These are phyloP conservation scores for Loxodonta africana DNA, from an alignment of 2,113 vertebrate genomes.

Conservation along the genomic window DNA sequence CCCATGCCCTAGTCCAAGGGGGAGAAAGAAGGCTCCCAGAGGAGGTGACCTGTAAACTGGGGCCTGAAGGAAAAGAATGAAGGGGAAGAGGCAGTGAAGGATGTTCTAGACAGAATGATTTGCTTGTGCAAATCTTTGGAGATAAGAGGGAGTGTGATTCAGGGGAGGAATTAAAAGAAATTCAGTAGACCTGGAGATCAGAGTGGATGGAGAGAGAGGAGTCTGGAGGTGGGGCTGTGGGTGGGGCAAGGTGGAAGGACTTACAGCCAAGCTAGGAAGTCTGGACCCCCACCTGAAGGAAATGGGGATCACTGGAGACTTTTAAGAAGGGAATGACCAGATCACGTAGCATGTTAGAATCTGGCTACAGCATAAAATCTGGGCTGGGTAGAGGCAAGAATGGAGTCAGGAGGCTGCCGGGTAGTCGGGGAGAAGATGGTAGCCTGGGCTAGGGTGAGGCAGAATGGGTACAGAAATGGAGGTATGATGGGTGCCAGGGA, in stretches of 20 bases:
- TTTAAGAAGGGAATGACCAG: background rate
- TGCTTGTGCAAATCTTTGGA: constrained; percentile 1
- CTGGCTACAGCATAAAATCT: background rate
- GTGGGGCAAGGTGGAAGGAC: background rate
- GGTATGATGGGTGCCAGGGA: background rate
- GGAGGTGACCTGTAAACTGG: background rate
- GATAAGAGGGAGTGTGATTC: background rate
- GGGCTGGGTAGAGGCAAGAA: background rate
- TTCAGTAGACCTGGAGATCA: constrained; percentile 8
- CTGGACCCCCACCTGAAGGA: background rate
- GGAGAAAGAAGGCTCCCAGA: background rate
- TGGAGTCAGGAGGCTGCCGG: background rate
- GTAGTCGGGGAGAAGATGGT: background rate
- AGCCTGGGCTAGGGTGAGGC: background rate
- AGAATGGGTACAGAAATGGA: background rate
- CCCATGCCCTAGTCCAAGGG: no score
- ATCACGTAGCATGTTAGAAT: background rate
- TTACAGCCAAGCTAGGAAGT: background rate
- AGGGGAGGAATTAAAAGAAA: background rate
- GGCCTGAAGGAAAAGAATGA: background rate
- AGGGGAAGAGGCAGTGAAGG: background rate
- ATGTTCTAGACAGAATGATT: background rate
- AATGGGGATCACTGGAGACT: background rate
- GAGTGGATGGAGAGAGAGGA: background rate
- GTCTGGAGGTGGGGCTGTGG: background rate